Percentiles rank a stretch among this genome's conserved stretches.
Evolutionary conservation across 2,888 invertebrate species (phyloP).

Genomic region (Mylabris sibirica): DNA sequence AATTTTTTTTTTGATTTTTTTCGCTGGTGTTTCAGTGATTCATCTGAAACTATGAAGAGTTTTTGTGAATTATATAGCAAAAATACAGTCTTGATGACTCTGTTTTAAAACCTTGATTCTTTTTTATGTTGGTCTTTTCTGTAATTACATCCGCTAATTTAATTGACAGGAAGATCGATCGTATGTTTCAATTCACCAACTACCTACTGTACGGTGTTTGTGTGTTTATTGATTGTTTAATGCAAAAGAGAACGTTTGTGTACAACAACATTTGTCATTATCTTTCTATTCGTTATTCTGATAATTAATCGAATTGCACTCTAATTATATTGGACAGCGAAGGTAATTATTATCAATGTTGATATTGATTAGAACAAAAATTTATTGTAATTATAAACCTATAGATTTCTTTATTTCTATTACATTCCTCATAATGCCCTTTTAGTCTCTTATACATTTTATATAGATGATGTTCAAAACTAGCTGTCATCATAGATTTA

Average conservation of each 20-base stretch:
- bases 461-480: background rate
- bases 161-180: slow-evolving; percentile 1
- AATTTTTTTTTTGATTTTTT: no score
- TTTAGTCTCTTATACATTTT: background rate
- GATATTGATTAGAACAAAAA: background rate
- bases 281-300: slow-evolving; percentile 1
- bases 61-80: no score
- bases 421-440: background rate
- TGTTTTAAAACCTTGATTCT: no score
- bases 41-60: no score
- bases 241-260: background rate
- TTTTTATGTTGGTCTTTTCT: background rate
- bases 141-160: background rate
- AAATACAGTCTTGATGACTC: no score
- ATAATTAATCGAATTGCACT: slow-evolving; percentile 1
- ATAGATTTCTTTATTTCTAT: background rate
- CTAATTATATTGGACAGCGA: background rate
- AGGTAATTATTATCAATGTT: background rate
- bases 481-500: slow-evolving; percentile 1
- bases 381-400: no score
- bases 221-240: background rate
- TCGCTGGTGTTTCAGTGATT: no score
- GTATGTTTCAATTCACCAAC: background rate
- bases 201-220: background rate
- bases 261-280: slow-evolving; percentile 8